A percentile compares a stretch with the other conserved stretches of the same genome.
Evolutionary conservation across 2,113 vertebrate species (phyloP).

Genomic region (Ptychochromis oligacanthus): DNA sequence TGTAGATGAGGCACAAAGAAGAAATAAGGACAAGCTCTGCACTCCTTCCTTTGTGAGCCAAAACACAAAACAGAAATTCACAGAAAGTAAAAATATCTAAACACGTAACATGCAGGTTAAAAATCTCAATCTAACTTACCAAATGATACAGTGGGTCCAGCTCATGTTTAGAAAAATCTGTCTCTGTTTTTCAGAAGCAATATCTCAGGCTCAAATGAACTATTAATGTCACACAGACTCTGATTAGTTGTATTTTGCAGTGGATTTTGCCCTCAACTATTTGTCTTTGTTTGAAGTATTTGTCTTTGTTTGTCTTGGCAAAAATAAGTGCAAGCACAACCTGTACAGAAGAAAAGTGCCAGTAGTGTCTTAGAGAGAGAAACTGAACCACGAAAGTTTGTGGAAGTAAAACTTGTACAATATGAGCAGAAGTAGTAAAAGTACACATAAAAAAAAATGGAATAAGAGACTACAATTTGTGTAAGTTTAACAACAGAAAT

Average conservation of each 20-base stretch:
- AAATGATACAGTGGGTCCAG: neutral
- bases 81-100: neutral
- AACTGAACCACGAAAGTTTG: neutral
- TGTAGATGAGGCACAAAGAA: neutral
- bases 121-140: neutral
- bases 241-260: neutral
- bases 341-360: fast-evolving
- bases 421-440: fast-evolving
- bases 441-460: neutral
- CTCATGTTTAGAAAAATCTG: neutral
- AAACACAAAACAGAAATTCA: neutral
- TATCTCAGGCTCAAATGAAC: neutral
- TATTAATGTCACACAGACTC: neutral
- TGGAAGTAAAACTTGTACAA: neutral
- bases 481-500: too few relatives aligned
- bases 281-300: neutral
- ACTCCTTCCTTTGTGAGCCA: neutral
- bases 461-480: neutral
- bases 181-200: neutral
- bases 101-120: neutral
- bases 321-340: neutral
- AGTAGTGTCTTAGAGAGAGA: fast-evolving
- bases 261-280: neutral
- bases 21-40: neutral
- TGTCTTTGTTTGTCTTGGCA: constrained; percentile 53